Evolutionary conservation across 1,140 invertebrate species (phyloP), one percentile per base, ranked within the genome.

Genomic region (Anastrepha obliqua): DNA sequence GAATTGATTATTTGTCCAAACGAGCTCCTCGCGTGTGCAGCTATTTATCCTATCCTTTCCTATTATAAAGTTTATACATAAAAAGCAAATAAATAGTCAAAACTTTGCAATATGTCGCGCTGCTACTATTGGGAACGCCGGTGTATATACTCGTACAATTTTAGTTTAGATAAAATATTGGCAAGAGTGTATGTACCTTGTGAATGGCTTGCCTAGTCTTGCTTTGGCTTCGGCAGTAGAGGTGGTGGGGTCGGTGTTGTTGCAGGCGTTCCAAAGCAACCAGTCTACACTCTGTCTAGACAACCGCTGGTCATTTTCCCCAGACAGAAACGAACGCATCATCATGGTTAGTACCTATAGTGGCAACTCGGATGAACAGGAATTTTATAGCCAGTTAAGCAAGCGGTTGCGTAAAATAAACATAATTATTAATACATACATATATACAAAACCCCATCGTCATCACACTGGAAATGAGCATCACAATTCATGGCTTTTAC

Each of bases 371-470:
- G 39, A 29, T 55, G 74, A 42, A 39, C 70, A 74, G 39, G 15
- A 81, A 81, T 81, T 81, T 81, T 55, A 55, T 81, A 81, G 47
- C 47, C 74, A n/a, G 3, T n/a, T 55, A n/a, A 42, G 67, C 42
- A 15, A 67, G 15, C 42, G 70, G 47, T 15, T 55, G 51, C 60
- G 15, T 62, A 62, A 62, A 62, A 62, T 74, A 15, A 17, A 74
- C 17, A 15, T 39, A 81, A 81, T 47, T 81, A 42, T 81, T 20
- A 55, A 81, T 81, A 29, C 55, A 58, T 20, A 62, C 13, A 15
- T n/a, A 13, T 62, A 15, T 29, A 29, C 29, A 62, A 15, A 81
- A 55, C 47, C 7, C 20, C 17, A 9, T 20, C 20, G 15, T 81
- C n/a, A 81, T 81, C 47, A 81, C 42, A 81, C 29, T 7, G 11